Evolutionary conservation across 2,888 invertebrate genomes (phyloP).

Genomic region (Diarsia brunnea): DNA sequence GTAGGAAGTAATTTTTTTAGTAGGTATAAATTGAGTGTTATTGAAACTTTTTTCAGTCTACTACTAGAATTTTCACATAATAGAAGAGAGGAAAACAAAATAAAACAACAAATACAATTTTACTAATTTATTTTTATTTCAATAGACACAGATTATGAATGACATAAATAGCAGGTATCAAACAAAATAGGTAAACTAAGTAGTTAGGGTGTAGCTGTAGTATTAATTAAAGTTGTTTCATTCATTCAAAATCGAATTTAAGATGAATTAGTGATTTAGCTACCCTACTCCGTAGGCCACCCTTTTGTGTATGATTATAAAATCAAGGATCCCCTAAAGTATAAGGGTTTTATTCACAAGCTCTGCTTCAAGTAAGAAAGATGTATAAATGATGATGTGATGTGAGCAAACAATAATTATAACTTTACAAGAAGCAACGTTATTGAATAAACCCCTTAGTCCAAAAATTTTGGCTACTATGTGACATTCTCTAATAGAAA

Average conservation of each 20-base stretch:
- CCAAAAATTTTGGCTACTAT: slow-evolving; percentile 7
- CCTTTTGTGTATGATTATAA: neutral
- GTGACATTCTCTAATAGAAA: slow-evolving; percentile 21
- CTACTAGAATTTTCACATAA: too few species aligned
- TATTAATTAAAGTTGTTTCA: neutral
- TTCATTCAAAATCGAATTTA: neutral
- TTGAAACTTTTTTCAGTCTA: neutral
- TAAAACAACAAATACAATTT: slow-evolving; percentile 26
- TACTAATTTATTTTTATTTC: slow-evolving; percentile 43
- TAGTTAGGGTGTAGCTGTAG: neutral
- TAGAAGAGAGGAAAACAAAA: slow-evolving; percentile 4
- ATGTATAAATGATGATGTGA: too few species aligned
- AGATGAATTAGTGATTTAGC: neutral
- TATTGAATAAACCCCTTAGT: neutral
- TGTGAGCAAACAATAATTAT: neutral
- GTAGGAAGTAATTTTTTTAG: too few species aligned
- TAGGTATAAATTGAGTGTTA: neutral
- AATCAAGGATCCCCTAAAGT: neutral
- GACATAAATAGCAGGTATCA: slow-evolving; percentile 5
- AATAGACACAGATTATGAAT: slow-evolving; percentile 23
- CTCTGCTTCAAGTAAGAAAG: neutral
- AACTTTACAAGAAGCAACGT: neutral
- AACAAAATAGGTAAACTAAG: neutral
- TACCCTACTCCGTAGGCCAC: neutral
- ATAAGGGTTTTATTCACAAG: neutral